Percentiles rank a stretch among this genome's conserved stretches.
phyloP scores from a whole-genome alignment of 1,140 invertebrate species.

The Batillaria attramentaria region DNA sequence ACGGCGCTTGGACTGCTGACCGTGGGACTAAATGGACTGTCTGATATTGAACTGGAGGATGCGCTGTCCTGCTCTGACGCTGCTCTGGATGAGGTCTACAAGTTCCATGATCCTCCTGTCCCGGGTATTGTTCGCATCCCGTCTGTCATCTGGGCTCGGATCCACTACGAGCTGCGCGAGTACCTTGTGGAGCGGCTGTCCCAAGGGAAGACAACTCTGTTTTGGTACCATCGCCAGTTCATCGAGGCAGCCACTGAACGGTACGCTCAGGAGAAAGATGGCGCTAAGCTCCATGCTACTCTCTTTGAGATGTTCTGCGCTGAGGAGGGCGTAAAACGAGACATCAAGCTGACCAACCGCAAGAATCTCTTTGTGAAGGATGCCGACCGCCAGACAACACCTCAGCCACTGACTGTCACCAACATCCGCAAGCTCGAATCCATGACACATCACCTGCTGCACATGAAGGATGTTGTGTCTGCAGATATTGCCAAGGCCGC shows the following conservation, averaged over 20 bases:
- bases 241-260: slow-evolving; percentile 91
- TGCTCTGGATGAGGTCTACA: slow-evolving; percentile 67
- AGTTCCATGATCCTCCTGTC: slow-evolving; percentile 66
- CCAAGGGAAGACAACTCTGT: slow-evolving; percentile 82
- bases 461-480: slow-evolving; percentile 38
- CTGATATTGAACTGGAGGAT: slow-evolving; percentile 69
- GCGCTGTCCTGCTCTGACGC: slow-evolving; percentile 69
- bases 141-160: slow-evolving; percentile 79
- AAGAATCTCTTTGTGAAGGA: slow-evolving; percentile 52
- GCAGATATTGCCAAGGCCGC: slow-evolving; percentile 43
- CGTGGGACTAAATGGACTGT: slow-evolving; percentile 62
- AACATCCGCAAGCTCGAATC: slow-evolving; percentile 60
- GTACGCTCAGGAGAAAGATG: slow-evolving; percentile 79
- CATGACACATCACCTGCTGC: slow-evolving; percentile 55
- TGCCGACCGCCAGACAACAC: slow-evolving; percentile 62
- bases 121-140: slow-evolving; percentile 65
- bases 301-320: slow-evolving; percentile 53
- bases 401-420: slow-evolving; percentile 45
- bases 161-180: slow-evolving; percentile 78
- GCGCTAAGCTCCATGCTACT: slow-evolving; percentile 48
- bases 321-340: slow-evolving; percentile 51
- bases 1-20: slow-evolving; percentile 84
- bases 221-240: slow-evolving; percentile 89
- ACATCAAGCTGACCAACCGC: slow-evolving; percentile 48
- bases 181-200: slow-evolving; percentile 79